A percentile compares a stretch with the other conserved stretches of the same genome.
Evolutionary conservation across 2,888 invertebrate genomes (phyloP).

Genomic region (Dexiosoma caninum): DNA sequence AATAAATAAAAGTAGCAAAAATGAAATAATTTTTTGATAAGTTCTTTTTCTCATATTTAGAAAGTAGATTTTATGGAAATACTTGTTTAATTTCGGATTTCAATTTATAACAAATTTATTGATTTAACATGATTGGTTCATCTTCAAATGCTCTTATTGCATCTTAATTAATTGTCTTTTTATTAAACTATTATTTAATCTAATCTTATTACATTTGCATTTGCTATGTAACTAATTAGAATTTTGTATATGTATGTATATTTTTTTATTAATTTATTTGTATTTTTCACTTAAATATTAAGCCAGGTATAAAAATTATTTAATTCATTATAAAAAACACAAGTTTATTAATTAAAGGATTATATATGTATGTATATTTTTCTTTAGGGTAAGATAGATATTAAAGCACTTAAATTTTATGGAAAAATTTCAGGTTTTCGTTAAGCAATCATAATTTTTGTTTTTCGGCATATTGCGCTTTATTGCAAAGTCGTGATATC

Average conservation of each 20-base stretch:
- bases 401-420: slow-evolving; percentile 64
- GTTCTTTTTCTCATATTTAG: not conserved
- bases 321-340: slow-evolving; percentile 42
- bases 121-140: slow-evolving; percentile 35
- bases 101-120: slow-evolving; percentile 39
- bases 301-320: slow-evolving; percentile 59
- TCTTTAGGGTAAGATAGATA: slow-evolving; percentile 28
- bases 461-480: slow-evolving; percentile 15
- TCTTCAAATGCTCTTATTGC: slow-evolving; percentile 24
- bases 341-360: slow-evolving; percentile 19
- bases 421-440: slow-evolving; percentile 42
- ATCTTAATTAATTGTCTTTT: slow-evolving; percentile 22
- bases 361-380: slow-evolving; percentile 5
- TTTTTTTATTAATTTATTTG: not conserved
- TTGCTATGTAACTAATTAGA: not conserved
- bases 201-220: slow-evolving; percentile 38
- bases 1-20: not conserved
- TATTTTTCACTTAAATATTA: slow-evolving; percentile 34
- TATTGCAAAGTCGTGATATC: too few species aligned
- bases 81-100: not conserved
- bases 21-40: slow-evolving; percentile 6
- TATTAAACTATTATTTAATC: slow-evolving; percentile 35
- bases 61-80: not conserved
- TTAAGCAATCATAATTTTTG: slow-evolving; percentile 20
- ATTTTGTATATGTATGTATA: slow-evolving; percentile 3